Percentiles rank a stretch among this genome's conserved stretches.
Conservation (phyloP, 2,888 invertebrate genomes). For the Acleris sparsana region DNA sequence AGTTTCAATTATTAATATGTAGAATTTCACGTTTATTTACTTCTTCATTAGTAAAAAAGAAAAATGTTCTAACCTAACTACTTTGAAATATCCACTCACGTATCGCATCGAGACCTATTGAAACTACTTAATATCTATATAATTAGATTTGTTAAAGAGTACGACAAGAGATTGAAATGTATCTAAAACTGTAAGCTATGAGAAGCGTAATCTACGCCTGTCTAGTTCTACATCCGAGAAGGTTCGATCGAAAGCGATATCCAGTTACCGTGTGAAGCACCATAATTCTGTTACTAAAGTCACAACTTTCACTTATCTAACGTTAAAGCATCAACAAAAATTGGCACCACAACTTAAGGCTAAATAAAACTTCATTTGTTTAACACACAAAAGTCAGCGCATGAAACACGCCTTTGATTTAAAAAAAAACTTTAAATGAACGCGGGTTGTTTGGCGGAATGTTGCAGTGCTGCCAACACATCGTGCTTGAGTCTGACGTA, state of each 20-base stretch:
- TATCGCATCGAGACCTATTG: constrained; percentile 21
- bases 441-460: constrained; percentile 92
- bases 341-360: constrained; percentile 68
- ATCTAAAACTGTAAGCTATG: constrained; percentile 50
- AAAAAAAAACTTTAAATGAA: constrained; percentile 74
- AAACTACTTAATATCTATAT: constrained; percentile 35
- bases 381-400: neutral
- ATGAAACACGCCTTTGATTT: constrained; percentile 9
- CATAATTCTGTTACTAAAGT: constrained; percentile 69
- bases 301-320: constrained; percentile 71
- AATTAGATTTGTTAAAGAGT: constrained; percentile 39
- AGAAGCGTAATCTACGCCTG: constrained; percentile 39
- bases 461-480: constrained; percentile 93
- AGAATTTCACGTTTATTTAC: too few relatives aligned
- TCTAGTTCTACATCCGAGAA: constrained; percentile 37
- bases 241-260: constrained; percentile 41
- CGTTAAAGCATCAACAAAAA: constrained; percentile 75
- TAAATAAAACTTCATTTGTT: constrained; percentile 36
- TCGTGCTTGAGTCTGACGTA: constrained; percentile 97
- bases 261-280: constrained; percentile 64
- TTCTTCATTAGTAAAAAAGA: neutral
- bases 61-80: constrained; percentile 19
- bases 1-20: too few relatives aligned
- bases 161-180: constrained; percentile 42
- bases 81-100: constrained; percentile 10